Evolutionary conservation across 2,797 vertebrate genomes (phyloP).

Genomic region (Hyperoplus immaculatus): DNA sequence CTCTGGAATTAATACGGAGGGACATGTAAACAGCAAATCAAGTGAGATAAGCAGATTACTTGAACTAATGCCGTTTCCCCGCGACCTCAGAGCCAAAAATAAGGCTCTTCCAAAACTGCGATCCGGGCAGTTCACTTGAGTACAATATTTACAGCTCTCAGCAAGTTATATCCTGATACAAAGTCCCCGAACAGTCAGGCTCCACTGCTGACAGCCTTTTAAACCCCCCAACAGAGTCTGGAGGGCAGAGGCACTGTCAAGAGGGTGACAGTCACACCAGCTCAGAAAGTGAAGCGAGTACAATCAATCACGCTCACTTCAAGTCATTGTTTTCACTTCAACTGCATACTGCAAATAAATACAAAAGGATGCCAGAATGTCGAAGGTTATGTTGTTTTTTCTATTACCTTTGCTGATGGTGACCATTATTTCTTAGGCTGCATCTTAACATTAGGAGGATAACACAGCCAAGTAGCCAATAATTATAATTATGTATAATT

Average conservation of each 20-base stretch:
- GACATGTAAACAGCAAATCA: slow-evolving; percentile 33
- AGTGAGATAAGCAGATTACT: slow-evolving; percentile 27
- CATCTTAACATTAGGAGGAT: background rate
- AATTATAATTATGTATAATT: background rate
- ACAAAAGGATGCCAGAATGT: background rate
- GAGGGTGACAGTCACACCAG: slow-evolving; percentile 58
- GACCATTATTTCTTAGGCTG: no score
- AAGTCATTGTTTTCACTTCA: slow-evolving; percentile 26
- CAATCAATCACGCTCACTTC: slow-evolving; percentile 52
- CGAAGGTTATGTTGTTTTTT: background rate
- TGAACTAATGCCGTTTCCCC: slow-evolving; percentile 46
- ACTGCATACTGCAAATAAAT: slow-evolving; percentile 10
- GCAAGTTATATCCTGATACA: slow-evolving; percentile 62
- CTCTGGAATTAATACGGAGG: slow-evolving; percentile 12
- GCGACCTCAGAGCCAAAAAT: slow-evolving; percentile 33
- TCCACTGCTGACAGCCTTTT: slow-evolving; percentile 66
- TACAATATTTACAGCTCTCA: slow-evolving; percentile 64
- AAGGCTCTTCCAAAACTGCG: slow-evolving; percentile 29
- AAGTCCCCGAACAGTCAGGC: slow-evolving; percentile 64
- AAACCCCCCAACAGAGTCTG: slow-evolving; percentile 72
- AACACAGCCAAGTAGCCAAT: background rate
- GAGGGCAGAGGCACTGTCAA: slow-evolving; percentile 73
- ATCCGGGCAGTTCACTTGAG: slow-evolving; percentile 35
- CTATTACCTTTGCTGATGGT: slow-evolving; percentile 10
- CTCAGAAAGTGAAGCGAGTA: slow-evolving; percentile 47